A percentile compares a stretch with the other conserved stretches of the same genome.
These are phyloP conservation scores for Sesamia nonagrioides DNA, from an alignment of 1,140 invertebrate species.

Conservation along the genomic window DNA sequence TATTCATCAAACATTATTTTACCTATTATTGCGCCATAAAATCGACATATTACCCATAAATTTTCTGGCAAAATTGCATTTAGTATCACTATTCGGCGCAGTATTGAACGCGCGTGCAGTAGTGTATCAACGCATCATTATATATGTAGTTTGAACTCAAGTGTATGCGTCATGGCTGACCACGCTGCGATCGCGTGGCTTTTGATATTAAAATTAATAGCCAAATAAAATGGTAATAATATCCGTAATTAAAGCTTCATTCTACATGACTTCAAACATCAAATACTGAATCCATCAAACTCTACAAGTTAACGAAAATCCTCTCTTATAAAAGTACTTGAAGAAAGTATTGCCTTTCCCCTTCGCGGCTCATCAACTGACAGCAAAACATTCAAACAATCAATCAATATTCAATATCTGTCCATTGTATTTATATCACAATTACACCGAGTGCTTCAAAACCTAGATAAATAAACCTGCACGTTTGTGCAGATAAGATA, in stretches of 20 bases:
- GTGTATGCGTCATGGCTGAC: neutral
- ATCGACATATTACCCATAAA: neutral
- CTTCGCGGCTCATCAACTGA: too few species aligned
- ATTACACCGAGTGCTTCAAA: conserved; percentile 22
- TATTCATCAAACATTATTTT: neutral
- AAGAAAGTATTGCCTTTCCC: too few species aligned
- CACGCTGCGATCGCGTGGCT: neutral
- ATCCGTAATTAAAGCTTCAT: too few species aligned
- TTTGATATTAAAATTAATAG: neutral
- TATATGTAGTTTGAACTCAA: neutral
- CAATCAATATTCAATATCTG: conserved; percentile 23
- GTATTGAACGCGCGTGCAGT: neutral
- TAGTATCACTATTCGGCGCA: neutral
- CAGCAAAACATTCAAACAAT: neutral
- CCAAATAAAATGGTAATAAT: neutral
- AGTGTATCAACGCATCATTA: neutral
- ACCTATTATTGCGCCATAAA: neutral
- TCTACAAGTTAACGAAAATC: too few species aligned
- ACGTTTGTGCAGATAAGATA: conserved; percentile 34
- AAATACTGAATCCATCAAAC: too few species aligned
- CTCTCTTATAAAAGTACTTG: too few species aligned
- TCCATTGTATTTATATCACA: conserved; percentile 28
- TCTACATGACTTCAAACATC: too few species aligned
- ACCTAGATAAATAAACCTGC: conserved; percentile 32
- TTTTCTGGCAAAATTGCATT: neutral